phyloP scores from a whole-genome alignment of 2,113 vertebrate genomes.

The Pitta sordida region DNA sequence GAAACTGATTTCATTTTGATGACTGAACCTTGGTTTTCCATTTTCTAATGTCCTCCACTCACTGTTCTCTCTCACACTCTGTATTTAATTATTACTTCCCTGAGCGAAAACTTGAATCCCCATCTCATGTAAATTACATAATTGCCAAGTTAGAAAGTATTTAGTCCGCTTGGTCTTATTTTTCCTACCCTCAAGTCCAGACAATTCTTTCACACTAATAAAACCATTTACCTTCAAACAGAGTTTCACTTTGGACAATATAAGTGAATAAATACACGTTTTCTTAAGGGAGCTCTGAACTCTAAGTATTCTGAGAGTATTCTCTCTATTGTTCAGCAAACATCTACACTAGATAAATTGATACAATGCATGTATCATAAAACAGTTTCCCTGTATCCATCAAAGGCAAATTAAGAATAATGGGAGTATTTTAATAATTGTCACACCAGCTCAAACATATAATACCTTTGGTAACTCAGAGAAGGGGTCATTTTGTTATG shows the following conservation, averaged over 20 bases:
- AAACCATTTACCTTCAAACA: not conserved
- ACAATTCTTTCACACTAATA: not conserved
- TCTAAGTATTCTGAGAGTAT: not conserved
- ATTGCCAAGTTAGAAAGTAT: not conserved
- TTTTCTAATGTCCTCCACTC: not conserved
- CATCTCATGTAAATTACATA: not conserved
- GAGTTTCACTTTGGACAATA: not conserved
- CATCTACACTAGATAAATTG: not conserved
- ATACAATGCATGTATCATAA: not conserved
- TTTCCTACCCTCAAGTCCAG: not conserved
- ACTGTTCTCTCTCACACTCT: not conserved
- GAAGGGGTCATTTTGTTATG: not conserved
- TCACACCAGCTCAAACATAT: not conserved
- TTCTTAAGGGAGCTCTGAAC: not conserved
- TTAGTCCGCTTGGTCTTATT: not conserved
- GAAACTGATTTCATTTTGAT: not conserved
- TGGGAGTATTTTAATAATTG: not conserved
- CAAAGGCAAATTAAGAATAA: not conserved
- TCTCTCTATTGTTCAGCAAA: not conserved
- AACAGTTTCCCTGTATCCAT: not conserved
- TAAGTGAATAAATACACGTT: not conserved
- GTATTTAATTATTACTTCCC: not conserved
- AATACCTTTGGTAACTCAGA: not conserved
- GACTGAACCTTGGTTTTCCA: not conserved
- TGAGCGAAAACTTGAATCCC: not conserved